A percentile compares a stretch with the other conserved stretches of the same genome.
Evolutionary conservation across 2,113 vertebrate species (phyloP).

Genomic region (Hiodon alosoides): DNA sequence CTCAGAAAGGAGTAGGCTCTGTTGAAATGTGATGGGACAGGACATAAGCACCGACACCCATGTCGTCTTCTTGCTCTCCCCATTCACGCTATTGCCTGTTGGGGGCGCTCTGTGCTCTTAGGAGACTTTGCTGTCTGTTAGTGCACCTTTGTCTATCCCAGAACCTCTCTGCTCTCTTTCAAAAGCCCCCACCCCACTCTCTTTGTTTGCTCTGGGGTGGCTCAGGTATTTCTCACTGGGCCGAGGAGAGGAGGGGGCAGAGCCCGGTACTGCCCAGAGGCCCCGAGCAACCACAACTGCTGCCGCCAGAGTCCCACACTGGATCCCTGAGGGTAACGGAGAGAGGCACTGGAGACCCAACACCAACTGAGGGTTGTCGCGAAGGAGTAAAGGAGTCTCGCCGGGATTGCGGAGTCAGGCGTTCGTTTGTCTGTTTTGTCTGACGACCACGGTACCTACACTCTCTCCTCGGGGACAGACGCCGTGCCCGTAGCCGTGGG

Average conservation of each 20-base stretch:
- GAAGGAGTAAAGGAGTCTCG: slow-evolving; percentile 44
- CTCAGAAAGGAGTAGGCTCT: background rate
- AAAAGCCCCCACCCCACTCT: background rate
- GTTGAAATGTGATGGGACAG: background rate
- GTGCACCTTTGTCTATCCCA: background rate
- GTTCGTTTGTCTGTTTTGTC: slow-evolving; percentile 14
- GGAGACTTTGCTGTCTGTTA: background rate
- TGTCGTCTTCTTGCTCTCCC: slow-evolving; percentile 14
- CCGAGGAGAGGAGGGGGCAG: slow-evolving; percentile 40
- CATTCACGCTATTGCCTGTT: slow-evolving; percentile 7
- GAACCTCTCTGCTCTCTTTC: background rate
- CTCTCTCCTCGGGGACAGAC: background rate
- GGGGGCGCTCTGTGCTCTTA: slow-evolving; percentile 12
- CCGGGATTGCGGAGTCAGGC: slow-evolving; percentile 10
- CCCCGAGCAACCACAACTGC: slow-evolving; percentile 24
- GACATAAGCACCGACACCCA: too few species aligned
- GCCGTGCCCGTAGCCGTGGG: too few species aligned
- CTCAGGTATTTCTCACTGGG: slow-evolving; percentile 63
- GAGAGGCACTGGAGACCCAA: slow-evolving; percentile 2
- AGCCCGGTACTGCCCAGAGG: slow-evolving; percentile 40
- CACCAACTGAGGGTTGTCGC: slow-evolving; percentile 12
- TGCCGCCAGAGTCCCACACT: background rate
- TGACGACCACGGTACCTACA: background rate
- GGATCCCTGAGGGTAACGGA: slow-evolving; percentile 31
- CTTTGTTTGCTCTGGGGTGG: background rate